These are phyloP conservation scores for Grantiella picta DNA, from an alignment of 2,113 vertebrate species.

Conservation along the genomic window DNA sequence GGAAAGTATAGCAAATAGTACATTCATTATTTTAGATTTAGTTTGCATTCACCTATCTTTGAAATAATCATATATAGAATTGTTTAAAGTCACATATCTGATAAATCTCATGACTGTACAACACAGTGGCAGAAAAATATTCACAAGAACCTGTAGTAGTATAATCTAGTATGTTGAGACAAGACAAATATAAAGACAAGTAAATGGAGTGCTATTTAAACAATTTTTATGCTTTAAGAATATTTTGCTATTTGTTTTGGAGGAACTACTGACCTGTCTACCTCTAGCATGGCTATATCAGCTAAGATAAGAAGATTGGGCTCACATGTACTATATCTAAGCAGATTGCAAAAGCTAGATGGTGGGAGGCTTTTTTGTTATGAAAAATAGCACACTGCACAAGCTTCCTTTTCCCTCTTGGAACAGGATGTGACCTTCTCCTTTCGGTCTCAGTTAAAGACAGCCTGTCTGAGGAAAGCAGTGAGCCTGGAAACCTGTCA, in stretches of 20 bases:
- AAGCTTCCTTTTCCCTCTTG: not conserved
- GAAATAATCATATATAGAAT: not conserved
- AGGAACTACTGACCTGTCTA: not conserved
- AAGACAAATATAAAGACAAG: not conserved
- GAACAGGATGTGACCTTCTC: conserved; percentile 14
- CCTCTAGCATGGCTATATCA: not conserved
- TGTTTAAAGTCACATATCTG: not conserved
- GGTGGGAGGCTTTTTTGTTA: not conserved
- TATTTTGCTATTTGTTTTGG: not conserved
- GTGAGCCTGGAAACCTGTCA: not conserved
- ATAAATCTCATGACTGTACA: not conserved
- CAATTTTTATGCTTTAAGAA: not conserved
- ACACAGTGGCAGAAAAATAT: not conserved
- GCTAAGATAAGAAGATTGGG: not conserved
- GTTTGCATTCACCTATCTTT: not conserved
- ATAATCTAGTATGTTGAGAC: not conserved
- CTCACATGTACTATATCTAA: not conserved
- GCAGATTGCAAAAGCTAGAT: not conserved
- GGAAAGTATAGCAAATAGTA: not conserved
- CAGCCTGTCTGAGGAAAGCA: not conserved
- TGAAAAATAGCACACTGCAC: not conserved
- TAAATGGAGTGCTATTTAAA: not conserved
- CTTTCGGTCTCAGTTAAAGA: conserved; percentile 14
- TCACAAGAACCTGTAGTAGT: not conserved
- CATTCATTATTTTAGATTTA: not conserved